Percentiles rank a stretch among this genome's conserved stretches.
Conservation (phyloP, 1,140 invertebrate species). For the Oscheius sp. region DNA sequence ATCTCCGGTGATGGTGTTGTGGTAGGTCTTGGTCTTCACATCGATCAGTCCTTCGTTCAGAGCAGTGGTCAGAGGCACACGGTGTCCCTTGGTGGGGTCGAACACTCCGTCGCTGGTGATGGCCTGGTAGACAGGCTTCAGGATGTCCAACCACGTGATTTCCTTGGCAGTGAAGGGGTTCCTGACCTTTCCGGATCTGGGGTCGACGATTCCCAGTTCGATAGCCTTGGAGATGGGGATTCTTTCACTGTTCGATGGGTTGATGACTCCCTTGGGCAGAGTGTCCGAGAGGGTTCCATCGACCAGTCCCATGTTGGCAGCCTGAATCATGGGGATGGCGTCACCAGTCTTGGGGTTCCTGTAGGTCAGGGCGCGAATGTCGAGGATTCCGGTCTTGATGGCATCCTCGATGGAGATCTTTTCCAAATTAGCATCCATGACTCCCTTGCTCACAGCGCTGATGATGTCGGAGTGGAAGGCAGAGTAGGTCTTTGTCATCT, state of each 20-base stretch:
- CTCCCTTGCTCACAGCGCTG: constrained; percentile 56
- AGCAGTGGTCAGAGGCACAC: constrained; percentile 77
- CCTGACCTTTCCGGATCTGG: constrained; percentile 75
- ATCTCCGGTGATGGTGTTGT: constrained; percentile 79
- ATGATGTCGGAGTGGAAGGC: constrained; percentile 60
- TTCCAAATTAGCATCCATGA: constrained; percentile 49
- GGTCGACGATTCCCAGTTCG: constrained; percentile 77
- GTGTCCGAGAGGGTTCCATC: constrained; percentile 60
- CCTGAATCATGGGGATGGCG: constrained; percentile 48
- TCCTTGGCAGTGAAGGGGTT: constrained; percentile 54
- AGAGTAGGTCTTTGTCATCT: constrained; percentile 54
- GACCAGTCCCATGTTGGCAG: constrained; percentile 58
- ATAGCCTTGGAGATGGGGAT: constrained; percentile 80
- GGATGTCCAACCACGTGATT: constrained; percentile 56
- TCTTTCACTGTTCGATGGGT: constrained; percentile 61
- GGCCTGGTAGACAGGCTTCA: constrained; percentile 55
- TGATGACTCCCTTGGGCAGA: constrained; percentile 52
- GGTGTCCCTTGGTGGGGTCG: constrained; percentile 74
- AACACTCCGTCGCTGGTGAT: constrained; percentile 60
- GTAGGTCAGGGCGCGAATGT: constrained; percentile 53
- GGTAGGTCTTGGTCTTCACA: constrained; percentile 74
- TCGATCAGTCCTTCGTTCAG: constrained; percentile 84
- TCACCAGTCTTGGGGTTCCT: constrained; percentile 53
- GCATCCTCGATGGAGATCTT: constrained; percentile 62
- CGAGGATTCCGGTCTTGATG: constrained; percentile 61